phyloP scores from a whole-genome alignment of 2,888 invertebrate species.

The Pharmacophagus antenor region DNA sequence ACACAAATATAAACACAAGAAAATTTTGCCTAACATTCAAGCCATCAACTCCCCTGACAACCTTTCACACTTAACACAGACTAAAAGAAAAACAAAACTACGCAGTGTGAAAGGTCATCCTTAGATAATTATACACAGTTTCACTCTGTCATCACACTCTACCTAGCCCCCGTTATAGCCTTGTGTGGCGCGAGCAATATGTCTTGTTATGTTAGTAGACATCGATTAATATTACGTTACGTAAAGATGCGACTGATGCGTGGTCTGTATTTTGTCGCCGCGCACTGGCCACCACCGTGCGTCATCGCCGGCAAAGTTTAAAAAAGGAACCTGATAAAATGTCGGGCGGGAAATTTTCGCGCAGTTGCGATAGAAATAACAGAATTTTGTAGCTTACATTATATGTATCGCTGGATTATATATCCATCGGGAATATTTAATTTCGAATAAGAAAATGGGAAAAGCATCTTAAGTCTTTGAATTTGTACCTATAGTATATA shows the following conservation, averaged over 20 bases:
- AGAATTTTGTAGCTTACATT: conserved; percentile 40
- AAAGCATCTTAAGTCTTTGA: background rate
- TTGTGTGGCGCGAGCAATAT: conserved; percentile 67
- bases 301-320: conserved; percentile 62
- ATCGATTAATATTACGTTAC: conserved; percentile 59
- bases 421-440: background rate
- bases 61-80: conserved; percentile 42
- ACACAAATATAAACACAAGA: conserved; percentile 14
- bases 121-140: conserved; percentile 49
- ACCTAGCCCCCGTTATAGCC: conserved; percentile 72
- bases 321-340: conserved; percentile 54
- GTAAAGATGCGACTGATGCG: conserved; percentile 51
- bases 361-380: conserved; percentile 66
- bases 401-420: conserved; percentile 1
- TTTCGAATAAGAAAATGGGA: background rate
- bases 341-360: conserved; percentile 50
- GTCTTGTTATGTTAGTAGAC: conserved; percentile 77
- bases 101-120: conserved; percentile 51
- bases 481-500: background rate
- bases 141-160: conserved; percentile 65
- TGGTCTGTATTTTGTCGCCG: conserved; percentile 55
- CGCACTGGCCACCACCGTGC: conserved; percentile 65
- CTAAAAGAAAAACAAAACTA: conserved; percentile 28
- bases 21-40: conserved; percentile 29
- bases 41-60: conserved; percentile 45